Base-by-base conservation (phyloP, 2,113 vertebrate genomes). In the Speoplatyrhinus poulsoni region DNA sequence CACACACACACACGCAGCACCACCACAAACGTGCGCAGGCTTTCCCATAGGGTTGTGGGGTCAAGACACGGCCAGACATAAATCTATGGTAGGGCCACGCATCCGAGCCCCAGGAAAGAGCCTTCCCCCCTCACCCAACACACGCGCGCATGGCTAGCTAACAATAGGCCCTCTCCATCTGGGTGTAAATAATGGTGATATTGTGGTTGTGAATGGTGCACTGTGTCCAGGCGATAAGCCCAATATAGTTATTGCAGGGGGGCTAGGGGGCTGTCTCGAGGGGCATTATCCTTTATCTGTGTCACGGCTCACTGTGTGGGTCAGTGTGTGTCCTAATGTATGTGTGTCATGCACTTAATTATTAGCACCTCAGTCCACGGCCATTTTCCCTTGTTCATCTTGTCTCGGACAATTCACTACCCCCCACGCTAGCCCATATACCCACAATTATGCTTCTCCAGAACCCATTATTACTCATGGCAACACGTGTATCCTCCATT, bases 151-250 rank as follows among this genome's bases (percentile, higher is more conserved):
- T 4, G 48, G 12, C 62, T 59, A 46, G 66, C 67, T 63, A 88
- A 90, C 91, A 91, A 88, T 86, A 78, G 82, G 67, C 67, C 67
- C 70, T 72, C 87, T 89, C 88, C 82, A 82, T 86, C 88, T 87
- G 82, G 79, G 85, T 83, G 77, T 88, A 88, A 90, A 87, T 90
- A 90, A 91, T 86, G 84, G 84, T 70, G 72, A 88, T 81, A 85
- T 78, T 85, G 86, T 87, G 79, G 62, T 76, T 70, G 69, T 80
- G 82, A 90, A 88, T 76, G 65, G 71, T 70, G 65, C 70, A 65
- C 88, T 91, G 90, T 85, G 88, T 89, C 86, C 72, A 66, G 84
- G 85, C 41, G 90, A 93, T 93, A 91, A 92, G 87, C 67, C 76
- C 79, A 79, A 87, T 85, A 88, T 78, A 90, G 86, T 85, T 81